phyloP scores from a whole-genome alignment of 2,888 invertebrate genomes.

The Gastrophysa polygoni region DNA sequence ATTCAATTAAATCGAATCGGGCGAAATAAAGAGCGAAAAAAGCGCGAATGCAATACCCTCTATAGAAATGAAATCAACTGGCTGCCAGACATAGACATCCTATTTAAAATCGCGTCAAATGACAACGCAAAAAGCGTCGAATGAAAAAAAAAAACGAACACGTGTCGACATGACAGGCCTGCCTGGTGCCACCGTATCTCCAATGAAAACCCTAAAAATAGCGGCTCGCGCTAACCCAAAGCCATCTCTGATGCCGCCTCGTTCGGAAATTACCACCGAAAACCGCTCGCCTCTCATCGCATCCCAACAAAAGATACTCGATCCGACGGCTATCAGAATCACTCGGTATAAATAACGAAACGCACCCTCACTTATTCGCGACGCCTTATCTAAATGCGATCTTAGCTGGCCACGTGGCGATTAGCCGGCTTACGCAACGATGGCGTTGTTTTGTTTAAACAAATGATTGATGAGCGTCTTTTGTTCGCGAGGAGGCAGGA shows the following conservation, averaged over 20 bases:
- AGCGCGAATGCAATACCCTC: conserved; percentile 43
- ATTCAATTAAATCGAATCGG: conserved; percentile 47
- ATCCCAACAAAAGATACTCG: conserved; percentile 45
- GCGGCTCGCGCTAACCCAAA: conserved; percentile 42
- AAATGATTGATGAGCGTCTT: conserved; percentile 53
- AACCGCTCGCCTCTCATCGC: conserved; percentile 32
- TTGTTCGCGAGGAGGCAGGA: conserved; percentile 43
- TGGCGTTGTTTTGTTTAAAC: conserved; percentile 51
- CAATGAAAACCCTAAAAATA: conserved; percentile 52
- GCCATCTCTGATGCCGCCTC: conserved; percentile 36
- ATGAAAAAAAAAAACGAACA: conserved; percentile 48
- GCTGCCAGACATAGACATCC: conserved; percentile 47
- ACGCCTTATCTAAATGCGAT: conserved; percentile 48
- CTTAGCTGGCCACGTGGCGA: conserved; percentile 44
- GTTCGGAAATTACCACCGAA: conserved; percentile 53
- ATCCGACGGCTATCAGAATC: conserved; percentile 48
- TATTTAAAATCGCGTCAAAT: conserved; percentile 47
- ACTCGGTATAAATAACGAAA: conserved; percentile 47
- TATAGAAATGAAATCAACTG: conserved; percentile 44
- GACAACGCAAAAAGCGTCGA: conserved; percentile 39
- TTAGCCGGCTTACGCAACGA: conserved; percentile 48
- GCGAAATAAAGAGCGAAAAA: conserved; percentile 44
- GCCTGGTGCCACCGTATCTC: conserved; percentile 51
- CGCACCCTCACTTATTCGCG: conserved; percentile 48
- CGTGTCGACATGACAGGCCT: conserved; percentile 54